These are phyloP conservation scores for Meandrusa payeni DNA, from an alignment of 2,888 invertebrate genomes.

Conservation along the genomic window DNA sequence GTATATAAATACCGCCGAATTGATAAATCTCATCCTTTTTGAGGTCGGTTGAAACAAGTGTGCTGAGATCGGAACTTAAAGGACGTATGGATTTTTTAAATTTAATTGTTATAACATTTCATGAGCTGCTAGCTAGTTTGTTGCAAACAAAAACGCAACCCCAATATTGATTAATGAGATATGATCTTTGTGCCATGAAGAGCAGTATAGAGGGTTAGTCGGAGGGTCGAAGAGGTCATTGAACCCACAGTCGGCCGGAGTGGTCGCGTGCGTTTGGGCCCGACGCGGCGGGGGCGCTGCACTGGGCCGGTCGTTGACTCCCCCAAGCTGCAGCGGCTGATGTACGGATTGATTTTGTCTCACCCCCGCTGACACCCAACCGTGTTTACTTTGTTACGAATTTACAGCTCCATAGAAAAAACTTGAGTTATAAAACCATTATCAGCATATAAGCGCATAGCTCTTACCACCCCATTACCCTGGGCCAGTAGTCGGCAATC, in stretches of 20 bases:
- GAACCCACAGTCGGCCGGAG: slow-evolving; percentile 67
- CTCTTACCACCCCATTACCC: no score
- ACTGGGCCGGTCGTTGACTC: slow-evolving; percentile 72
- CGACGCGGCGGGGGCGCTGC: slow-evolving; percentile 47
- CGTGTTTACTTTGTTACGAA: slow-evolving; percentile 9
- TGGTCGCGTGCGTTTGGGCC: slow-evolving; percentile 47
- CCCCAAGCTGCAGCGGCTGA: slow-evolving; percentile 53
- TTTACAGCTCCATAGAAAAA: background rate
- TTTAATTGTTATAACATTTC: no score
- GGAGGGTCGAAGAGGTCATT: slow-evolving; percentile 65
- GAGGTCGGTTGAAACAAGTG: no score
- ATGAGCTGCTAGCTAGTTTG: no score
- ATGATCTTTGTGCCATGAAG: slow-evolving; percentile 33
- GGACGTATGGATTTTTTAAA: no score
- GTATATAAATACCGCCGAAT: no score
- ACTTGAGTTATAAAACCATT: no score
- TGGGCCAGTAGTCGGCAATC: no score
- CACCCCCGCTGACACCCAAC: slow-evolving; percentile 30
- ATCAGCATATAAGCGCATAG: no score
- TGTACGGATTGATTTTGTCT: slow-evolving; percentile 52
- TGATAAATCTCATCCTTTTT: no score
- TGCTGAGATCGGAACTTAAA: no score
- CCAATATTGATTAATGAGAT: slow-evolving; percentile 11
- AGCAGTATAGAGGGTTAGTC: slow-evolving; percentile 43
- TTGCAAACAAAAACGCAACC: slow-evolving; percentile 11